These are phyloP conservation scores for Trichogramma dendrolimi DNA, from an alignment of 2,888 invertebrate genomes.

Conservation along the genomic window DNA sequence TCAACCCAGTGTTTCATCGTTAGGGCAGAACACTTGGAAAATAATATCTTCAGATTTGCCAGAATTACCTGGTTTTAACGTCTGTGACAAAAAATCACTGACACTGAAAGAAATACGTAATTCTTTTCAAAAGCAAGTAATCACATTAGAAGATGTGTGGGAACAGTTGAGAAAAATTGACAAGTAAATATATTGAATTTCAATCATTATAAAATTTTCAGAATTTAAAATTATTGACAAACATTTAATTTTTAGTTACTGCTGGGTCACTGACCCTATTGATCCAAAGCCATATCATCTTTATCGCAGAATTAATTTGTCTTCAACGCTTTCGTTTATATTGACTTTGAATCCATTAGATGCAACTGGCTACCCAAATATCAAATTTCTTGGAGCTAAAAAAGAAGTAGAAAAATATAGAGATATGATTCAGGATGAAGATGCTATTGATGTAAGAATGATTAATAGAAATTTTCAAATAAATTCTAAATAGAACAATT, in stretches of 20 bases:
- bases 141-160: conserved; percentile 38
- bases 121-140: conserved; percentile 37
- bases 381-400: conserved; percentile 44
- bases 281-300: conserved; percentile 44
- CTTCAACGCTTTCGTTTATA: conserved; percentile 40
- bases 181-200: conserved; percentile 32
- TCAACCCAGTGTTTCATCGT: conserved; percentile 28
- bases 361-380: conserved; percentile 37
- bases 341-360: conserved; percentile 41
- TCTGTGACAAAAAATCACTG: conserved; percentile 33
- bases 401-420: conserved; percentile 38
- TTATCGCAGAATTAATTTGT: conserved; percentile 44
- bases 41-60: conserved; percentile 41
- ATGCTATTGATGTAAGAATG: conserved; percentile 19
- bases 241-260: conserved; percentile 37
- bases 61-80: conserved; percentile 32
- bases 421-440: conserved; percentile 32
- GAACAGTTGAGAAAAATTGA: conserved; percentile 42
- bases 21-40: conserved; percentile 34
- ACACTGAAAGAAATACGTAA: conserved; percentile 33
- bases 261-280: conserved; percentile 45
- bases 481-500: not conserved
- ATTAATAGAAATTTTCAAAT: not conserved
- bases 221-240: conserved; percentile 10
- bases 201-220: conserved; percentile 3